Evolutionary conservation across 2,797 vertebrate genomes (phyloP).

Genomic region (Pantherophis alleghaniensis): DNA sequence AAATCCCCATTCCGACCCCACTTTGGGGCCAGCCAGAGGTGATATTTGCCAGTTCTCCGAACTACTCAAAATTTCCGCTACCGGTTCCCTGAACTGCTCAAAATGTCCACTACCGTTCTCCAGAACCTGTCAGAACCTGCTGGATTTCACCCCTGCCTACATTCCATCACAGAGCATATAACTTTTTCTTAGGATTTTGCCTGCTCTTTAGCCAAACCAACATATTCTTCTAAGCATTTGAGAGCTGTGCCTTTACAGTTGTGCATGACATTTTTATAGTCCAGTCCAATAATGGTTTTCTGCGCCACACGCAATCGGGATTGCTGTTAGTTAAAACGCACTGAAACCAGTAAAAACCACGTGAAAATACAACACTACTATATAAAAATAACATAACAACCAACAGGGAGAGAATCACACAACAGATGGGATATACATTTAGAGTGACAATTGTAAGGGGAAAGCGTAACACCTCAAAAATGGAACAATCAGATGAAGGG

Average conservation of each 20-base stretch:
- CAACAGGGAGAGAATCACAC: neutral
- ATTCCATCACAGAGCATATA: neutral
- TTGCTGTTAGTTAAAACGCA: neutral
- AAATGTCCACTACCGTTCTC: too few relatives aligned
- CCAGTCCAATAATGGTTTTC: neutral
- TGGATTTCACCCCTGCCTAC: too few relatives aligned
- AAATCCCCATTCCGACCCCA: too few relatives aligned
- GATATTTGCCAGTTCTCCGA: too few relatives aligned
- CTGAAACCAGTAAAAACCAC: neutral
- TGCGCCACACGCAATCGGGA: neutral
- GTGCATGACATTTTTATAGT: neutral
- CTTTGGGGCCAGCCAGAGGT: too few relatives aligned
- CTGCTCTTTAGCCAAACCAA: neutral
- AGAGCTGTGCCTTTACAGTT: neutral
- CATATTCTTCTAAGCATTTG: neutral
- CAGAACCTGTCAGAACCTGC: too few relatives aligned
- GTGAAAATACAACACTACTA: neutral
- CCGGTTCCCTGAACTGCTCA: too few relatives aligned
- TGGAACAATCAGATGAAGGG: neutral
- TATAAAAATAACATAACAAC: neutral
- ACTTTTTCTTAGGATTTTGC: neutral
- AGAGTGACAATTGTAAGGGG: neutral
- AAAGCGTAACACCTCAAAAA: neutral
- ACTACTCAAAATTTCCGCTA: too few relatives aligned
- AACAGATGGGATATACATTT: neutral